Percentiles rank a stretch among this genome's conserved stretches.
These are phyloP conservation scores for Chrysemys picta DNA, from an alignment of 2,113 vertebrate genomes.

Conservation along the genomic window DNA sequence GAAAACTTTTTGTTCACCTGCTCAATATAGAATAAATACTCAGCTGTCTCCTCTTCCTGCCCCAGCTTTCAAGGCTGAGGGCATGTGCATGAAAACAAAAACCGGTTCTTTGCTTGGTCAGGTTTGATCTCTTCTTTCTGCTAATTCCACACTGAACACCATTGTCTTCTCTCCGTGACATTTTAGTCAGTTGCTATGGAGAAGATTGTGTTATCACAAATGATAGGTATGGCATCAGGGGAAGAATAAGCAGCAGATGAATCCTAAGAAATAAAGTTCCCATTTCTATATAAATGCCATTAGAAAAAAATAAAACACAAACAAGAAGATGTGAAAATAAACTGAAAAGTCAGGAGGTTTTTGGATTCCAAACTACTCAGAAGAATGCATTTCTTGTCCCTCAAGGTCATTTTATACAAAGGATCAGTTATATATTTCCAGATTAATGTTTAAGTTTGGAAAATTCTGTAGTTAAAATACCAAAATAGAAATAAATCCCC, in stretches of 20 bases:
- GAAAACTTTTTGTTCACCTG: background rate
- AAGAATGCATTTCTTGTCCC: background rate
- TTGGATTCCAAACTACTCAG: background rate
- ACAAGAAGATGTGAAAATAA: background rate
- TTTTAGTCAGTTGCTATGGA: background rate
- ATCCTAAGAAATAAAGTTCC: background rate
- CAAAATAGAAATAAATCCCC: background rate
- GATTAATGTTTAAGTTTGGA: background rate
- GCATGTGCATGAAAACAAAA: background rate
- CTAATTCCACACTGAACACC: background rate
- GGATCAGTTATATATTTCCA: background rate
- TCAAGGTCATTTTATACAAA: background rate
- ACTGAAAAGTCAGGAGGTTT: background rate
- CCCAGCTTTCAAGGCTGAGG: background rate
- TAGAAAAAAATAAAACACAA: background rate
- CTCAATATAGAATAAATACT: background rate
- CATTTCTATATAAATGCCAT: background rate
- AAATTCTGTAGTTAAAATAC: background rate
- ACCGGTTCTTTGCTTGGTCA: background rate
- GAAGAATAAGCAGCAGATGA: background rate
- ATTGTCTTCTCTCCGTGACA: background rate
- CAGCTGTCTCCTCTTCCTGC: background rate
- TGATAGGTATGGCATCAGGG: background rate
- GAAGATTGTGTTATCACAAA: background rate
- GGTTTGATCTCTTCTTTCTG: background rate